phyloP scores from a whole-genome alignment of 1,140 invertebrate genomes.

The Scaptomyza pallida region DNA sequence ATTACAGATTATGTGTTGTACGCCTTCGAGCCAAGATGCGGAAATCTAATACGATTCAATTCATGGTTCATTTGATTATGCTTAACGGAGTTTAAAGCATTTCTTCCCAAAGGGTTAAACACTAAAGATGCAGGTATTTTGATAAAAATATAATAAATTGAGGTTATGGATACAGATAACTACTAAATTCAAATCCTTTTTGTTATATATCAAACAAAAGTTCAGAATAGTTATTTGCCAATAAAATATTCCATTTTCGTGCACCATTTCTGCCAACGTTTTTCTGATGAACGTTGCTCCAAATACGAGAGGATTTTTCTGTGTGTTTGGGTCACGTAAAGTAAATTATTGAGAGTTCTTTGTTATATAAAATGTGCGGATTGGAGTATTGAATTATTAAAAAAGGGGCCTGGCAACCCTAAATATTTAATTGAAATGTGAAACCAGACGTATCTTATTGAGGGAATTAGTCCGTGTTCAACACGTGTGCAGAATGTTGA shows the following conservation, averaged over 20 bases:
- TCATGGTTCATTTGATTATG: slow-evolving; percentile 6
- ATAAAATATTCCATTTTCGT: slow-evolving; percentile 41
- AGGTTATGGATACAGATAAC: too few species aligned
- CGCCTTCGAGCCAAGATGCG: background rate
- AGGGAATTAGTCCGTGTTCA: background rate
- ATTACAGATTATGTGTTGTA: slow-evolving; percentile 40
- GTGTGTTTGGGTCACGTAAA: slow-evolving; percentile 49
- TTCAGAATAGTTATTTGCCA: background rate
- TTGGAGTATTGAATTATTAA: slow-evolving; percentile 65
- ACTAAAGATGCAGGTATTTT: too few species aligned
- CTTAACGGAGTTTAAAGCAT: background rate
- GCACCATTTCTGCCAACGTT: slow-evolving; percentile 46
- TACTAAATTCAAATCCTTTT: background rate
- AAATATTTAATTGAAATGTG: slow-evolving; percentile 70
- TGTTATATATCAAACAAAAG: background rate
- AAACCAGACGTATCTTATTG: slow-evolving; percentile 1
- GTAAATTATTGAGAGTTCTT: slow-evolving; percentile 63
- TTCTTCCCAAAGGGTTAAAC: background rate
- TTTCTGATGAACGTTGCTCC: slow-evolving; percentile 49
- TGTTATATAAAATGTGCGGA: slow-evolving; percentile 61
- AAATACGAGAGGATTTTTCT: too few species aligned
- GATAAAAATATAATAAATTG: too few species aligned
- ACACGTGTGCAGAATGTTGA: slow-evolving; percentile 41
- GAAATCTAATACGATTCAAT: slow-evolving; percentile 13
- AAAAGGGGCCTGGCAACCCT: slow-evolving; percentile 44